These are phyloP conservation scores for Calliscelio sp. DNA, from an alignment of 2,888 invertebrate genomes.

Conservation along the genomic window DNA sequence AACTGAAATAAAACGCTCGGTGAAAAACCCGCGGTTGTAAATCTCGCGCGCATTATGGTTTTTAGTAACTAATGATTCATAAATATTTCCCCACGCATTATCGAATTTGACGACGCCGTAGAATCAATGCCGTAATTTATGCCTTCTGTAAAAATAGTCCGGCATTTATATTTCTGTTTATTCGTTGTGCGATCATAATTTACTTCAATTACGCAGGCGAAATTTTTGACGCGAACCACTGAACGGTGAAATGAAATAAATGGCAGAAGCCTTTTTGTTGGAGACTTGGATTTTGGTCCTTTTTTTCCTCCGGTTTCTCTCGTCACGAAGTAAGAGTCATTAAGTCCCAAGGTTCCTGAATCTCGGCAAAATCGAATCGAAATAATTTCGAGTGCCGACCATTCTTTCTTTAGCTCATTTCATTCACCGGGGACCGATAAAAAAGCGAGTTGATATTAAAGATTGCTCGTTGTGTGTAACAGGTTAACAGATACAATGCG, in stretches of 20 bases:
- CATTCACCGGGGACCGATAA: constrained; percentile 18
- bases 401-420: constrained; percentile 23
- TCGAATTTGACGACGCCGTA: constrained; percentile 1
- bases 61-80: constrained; percentile 47
- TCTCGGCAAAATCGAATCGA: constrained; percentile 34
- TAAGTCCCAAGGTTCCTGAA: constrained; percentile 56
- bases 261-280: no score
- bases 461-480: constrained; percentile 13
- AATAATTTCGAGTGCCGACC: constrained; percentile 42
- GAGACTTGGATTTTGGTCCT: background rate
- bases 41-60: constrained; percentile 3
- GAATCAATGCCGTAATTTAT: constrained; percentile 33
- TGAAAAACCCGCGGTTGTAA: constrained; percentile 29
- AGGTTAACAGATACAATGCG: constrained; percentile 31
- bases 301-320: constrained; percentile 10
- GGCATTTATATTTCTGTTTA: background rate
- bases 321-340: constrained; percentile 52
- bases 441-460: constrained; percentile 41
- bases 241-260: no score
- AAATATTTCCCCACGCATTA: constrained; percentile 26
- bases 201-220: no score
- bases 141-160: constrained; percentile 22
- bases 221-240: no score
- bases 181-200: no score
- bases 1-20: background rate